A percentile compares a stretch with the other conserved stretches of the same genome.
phyloP scores from a whole-genome alignment of 2,888 invertebrate genomes.

The Euphydryas editha region DNA sequence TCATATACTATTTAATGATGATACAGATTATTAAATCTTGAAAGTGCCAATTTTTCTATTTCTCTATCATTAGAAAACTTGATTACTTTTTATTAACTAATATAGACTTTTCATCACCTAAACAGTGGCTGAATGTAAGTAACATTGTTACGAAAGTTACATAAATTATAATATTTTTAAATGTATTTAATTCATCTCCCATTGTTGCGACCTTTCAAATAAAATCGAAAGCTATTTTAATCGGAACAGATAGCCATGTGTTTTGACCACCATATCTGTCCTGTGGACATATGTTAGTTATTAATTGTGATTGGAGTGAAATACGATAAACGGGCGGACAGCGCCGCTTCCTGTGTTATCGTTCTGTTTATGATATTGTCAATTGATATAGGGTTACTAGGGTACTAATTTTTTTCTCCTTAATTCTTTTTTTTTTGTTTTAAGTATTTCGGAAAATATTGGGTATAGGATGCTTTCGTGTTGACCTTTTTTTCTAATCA shows the following conservation, averaged over 20 bases:
- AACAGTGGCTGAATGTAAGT: too few relatives aligned
- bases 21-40: too few relatives aligned
- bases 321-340: conserved; percentile 63
- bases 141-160: too few relatives aligned
- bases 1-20: too few relatives aligned
- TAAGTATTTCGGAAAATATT: too few relatives aligned
- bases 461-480: too few relatives aligned
- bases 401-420: not conserved
- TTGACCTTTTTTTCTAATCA: too few relatives aligned
- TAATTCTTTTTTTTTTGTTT: not conserved
- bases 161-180: too few relatives aligned
- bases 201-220: not conserved
- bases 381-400: conserved; percentile 29
- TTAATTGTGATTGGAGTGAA: conserved; percentile 57
- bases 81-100: too few relatives aligned
- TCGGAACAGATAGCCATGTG: conserved; percentile 32
- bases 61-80: too few relatives aligned
- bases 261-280: conserved; percentile 29
- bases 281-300: conserved; percentile 19
- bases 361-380: conserved; percentile 48
- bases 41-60: too few relatives aligned
- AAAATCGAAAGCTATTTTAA: conserved; percentile 8
- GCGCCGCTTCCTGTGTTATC: conserved; percentile 68
- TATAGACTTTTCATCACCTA: too few relatives aligned
- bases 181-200: not conserved